These are phyloP conservation scores for Macroglossus sobrinus DNA, from an alignment of 2,113 vertebrate species.

Conservation along the genomic window DNA sequence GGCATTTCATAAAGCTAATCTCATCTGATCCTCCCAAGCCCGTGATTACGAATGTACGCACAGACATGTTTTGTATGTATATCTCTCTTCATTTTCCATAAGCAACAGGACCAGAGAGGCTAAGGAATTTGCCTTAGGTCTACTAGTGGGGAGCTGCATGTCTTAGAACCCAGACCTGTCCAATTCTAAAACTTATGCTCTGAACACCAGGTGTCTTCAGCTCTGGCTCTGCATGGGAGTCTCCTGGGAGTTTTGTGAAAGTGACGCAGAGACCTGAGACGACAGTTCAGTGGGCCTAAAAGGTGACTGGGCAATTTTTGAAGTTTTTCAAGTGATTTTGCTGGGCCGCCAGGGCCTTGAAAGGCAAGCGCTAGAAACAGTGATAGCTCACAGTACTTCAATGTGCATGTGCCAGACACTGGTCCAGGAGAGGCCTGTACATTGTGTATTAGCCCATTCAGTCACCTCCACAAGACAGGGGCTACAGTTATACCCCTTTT, in stretches of 20 bases:
- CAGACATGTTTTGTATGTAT: background rate
- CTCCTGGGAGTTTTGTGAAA: background rate
- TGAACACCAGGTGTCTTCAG: background rate
- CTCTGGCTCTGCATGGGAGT: background rate
- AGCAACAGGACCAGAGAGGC: background rate
- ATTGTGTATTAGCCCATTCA: background rate
- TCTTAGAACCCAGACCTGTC: background rate
- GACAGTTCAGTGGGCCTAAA: background rate
- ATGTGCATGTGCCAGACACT: background rate
- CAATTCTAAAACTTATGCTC: background rate
- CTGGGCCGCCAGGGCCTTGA: background rate
- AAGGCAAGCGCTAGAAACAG: background rate
- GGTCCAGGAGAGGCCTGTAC: background rate
- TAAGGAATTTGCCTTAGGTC: background rate
- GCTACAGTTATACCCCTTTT: background rate
- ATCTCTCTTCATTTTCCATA: background rate
- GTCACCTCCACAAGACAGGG: background rate
- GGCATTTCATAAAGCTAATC: background rate
- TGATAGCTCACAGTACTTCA: background rate
- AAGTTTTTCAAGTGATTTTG: background rate
- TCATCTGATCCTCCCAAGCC: background rate
- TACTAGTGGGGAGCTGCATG: background rate
- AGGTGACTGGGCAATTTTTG: background rate
- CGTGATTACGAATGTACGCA: background rate
- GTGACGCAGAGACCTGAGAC: background rate